Evolutionary conservation across 2,888 invertebrate genomes (phyloP).

Genomic region (Druceiella hillmani): DNA sequence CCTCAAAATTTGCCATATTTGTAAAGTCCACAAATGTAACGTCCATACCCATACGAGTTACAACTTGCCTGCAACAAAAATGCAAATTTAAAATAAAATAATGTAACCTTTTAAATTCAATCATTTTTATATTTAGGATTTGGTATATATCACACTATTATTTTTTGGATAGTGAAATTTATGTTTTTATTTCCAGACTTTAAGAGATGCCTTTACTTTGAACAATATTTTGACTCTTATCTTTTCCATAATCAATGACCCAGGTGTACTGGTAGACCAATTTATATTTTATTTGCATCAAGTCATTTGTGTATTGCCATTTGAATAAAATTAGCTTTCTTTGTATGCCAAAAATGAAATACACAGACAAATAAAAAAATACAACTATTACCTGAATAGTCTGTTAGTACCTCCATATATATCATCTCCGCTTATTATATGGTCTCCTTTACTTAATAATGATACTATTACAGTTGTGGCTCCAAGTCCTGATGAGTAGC

Average conservation of each 20-base stretch:
- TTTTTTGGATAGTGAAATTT: no score
- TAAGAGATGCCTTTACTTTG: no score
- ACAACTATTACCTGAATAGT: slow-evolving; percentile 42
- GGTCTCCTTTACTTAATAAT: slow-evolving; percentile 79
- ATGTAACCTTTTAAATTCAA: no score
- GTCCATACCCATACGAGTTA: slow-evolving; percentile 63
- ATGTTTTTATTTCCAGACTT: no score
- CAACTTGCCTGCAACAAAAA: slow-evolving; percentile 56
- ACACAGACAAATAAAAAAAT: not conserved
- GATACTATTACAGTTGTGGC: slow-evolving; percentile 72
- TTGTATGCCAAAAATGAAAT: not conserved
- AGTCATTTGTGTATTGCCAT: not conserved
- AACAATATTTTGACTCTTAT: no score
- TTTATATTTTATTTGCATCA: no score
- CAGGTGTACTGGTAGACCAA: no score
- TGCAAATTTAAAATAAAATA: no score
- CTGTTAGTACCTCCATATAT: slow-evolving; percentile 93
- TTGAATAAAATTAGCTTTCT: not conserved
- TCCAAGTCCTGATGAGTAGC: slow-evolving; percentile 89
- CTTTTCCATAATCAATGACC: no score
- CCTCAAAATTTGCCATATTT: slow-evolving; percentile 56
- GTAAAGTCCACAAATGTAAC: slow-evolving; percentile 75
- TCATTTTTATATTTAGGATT: no score
- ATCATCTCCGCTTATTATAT: slow-evolving; percentile 86
- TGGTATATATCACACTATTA: no score